Base-by-base conservation (phyloP, 2,888 invertebrate species). In the Eupelmus urozonus region DNA sequence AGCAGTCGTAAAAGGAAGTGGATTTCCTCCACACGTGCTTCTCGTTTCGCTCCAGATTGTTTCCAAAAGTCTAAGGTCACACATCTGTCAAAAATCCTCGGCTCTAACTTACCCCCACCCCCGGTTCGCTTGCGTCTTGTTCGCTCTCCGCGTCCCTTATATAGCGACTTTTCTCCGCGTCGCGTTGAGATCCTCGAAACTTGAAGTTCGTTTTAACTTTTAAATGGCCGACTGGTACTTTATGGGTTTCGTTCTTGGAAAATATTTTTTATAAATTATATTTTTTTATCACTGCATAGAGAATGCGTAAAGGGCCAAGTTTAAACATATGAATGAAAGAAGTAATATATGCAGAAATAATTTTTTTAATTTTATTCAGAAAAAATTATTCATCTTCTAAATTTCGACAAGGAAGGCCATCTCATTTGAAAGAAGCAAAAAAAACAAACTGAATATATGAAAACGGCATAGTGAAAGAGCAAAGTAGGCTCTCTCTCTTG, bases 1-100 rank as follows among this genome's bases (percentile, higher is more conserved):
- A 69, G 71, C 53, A 65, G 55, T 79, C 82, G 83, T 83, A 83
- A 87, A 87, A 88, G 88, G 88, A 88, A 88, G 88, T 87, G 88
- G 83, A 88, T 88, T 88, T 88, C 88, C 88, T 88, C 85, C 84
- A 85, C 88, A 88, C 88, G 86, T 88, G 88, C 84, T 87, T 80
- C 87, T 86, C 86, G 86, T 87, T 87, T 87, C 82, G 80, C 76
- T 77, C 80, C 81, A 78, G 79, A 80, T 85, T 83, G 80, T 77
- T 83, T 82, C 81, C 73, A 82, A 82, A 82, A 79, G 76, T 76
- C 66, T 25, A 65, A 78, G 80, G 65, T 76, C 78, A 63, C 72
- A 72, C 80, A 72, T 77, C 70, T 80, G 80, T 80, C 80, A 69
- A 80, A 77, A 77, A 79, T 62, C 51, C 42, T 51, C 53, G 57